phyloP scores from a whole-genome alignment of 1,140 invertebrate genomes.

The Trichonephila clavipes region DNA sequence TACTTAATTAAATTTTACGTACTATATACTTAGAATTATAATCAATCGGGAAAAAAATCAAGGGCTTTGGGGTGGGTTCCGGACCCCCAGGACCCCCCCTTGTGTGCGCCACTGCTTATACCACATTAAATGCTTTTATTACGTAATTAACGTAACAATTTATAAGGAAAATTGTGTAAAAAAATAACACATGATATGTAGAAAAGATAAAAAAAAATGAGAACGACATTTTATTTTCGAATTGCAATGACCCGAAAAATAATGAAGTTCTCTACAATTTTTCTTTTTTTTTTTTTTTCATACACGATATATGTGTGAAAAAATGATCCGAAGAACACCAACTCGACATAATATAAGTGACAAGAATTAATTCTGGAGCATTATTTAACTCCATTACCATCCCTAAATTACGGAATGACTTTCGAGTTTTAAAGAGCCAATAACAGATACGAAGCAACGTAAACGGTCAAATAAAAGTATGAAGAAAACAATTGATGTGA shows the following conservation, averaged over 20 bases:
- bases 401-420: conserved; percentile 16
- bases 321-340: not conserved
- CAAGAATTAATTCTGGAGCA: not conserved
- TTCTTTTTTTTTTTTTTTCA: not conserved
- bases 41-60: too few species aligned
- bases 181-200: too few species aligned
- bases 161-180: too few species aligned
- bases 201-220: too few species aligned
- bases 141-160: too few species aligned
- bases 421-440: not conserved
- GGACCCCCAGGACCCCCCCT: too few species aligned
- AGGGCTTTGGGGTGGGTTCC: too few species aligned
- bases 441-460: conserved; percentile 31
- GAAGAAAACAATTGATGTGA: conserved; percentile 69
- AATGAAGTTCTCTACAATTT: not conserved
- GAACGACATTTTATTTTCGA: too few species aligned
- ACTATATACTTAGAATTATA: too few species aligned
- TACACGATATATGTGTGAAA: not conserved
- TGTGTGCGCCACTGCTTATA: too few species aligned
- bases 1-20: too few species aligned
- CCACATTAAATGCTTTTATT: too few species aligned
- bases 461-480: conserved; percentile 41
- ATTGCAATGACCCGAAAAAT: not conserved
- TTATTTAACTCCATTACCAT: conserved; percentile 26
- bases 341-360: not conserved